phyloP scores from a whole-genome alignment of 2,797 vertebrate genomes.

The Alouatta caraya region DNA sequence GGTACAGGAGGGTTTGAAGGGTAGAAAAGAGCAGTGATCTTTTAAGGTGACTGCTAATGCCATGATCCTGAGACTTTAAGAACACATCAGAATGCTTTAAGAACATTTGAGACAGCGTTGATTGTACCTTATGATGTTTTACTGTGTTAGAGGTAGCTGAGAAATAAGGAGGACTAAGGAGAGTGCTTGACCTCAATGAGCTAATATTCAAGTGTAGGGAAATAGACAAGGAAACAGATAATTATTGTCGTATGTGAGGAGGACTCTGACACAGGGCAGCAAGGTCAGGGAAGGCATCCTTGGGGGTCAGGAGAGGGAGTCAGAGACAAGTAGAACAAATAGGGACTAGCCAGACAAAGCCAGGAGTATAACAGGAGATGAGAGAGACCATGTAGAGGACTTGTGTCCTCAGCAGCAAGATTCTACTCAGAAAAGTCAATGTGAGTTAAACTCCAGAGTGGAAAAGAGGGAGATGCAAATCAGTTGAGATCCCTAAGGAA shows the following conservation, averaged over 20 bases:
- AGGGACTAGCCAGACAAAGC: background rate
- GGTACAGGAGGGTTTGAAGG: background rate
- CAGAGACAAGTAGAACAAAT: background rate
- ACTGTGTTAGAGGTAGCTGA: background rate
- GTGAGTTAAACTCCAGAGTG: background rate
- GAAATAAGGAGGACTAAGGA: background rate
- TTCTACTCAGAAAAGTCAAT: background rate
- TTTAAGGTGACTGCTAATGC: background rate
- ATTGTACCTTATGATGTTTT: background rate
- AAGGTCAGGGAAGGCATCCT: background rate
- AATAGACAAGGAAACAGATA: background rate
- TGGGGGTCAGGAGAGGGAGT: background rate
- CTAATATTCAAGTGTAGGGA: background rate
- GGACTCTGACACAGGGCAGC: background rate
- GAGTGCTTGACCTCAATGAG: background rate
- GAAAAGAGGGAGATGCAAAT: background rate
- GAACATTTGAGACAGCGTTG: background rate
- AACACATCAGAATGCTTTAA: background rate
- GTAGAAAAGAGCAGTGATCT: background rate
- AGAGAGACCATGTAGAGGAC: background rate
- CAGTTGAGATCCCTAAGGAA: background rate
- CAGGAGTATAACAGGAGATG: background rate
- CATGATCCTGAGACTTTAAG: background rate
- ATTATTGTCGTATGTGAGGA: background rate
- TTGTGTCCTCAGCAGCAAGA: background rate